A percentile compares a stretch with the other conserved stretches of the same genome.
phyloP scores from a whole-genome alignment of 2,797 vertebrate genomes.

The Pseudopleuronectes americanus region DNA sequence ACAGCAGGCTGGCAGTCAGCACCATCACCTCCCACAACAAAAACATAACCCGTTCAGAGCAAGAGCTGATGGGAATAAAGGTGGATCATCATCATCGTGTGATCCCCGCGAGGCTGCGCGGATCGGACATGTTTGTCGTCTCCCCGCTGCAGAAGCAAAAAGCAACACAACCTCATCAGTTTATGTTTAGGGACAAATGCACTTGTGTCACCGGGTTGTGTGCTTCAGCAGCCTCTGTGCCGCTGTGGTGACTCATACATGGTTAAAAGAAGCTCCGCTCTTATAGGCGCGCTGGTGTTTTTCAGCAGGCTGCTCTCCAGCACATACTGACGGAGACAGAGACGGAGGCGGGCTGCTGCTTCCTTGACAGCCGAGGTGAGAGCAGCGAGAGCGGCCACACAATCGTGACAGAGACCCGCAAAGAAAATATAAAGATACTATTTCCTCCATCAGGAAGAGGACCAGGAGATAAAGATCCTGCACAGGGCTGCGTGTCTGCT shows the following conservation, averaged over 20 bases:
- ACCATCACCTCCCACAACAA: too few species aligned
- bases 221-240: slow-evolving; percentile 16
- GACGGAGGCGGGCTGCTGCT: slow-evolving; percentile 60
- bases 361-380: slow-evolving; percentile 70
- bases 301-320: slow-evolving; percentile 34
- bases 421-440: slow-evolving; percentile 27
- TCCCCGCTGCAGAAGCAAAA: slow-evolving; percentile 1
- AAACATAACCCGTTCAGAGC: slow-evolving; percentile 15
- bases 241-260: slow-evolving; percentile 49
- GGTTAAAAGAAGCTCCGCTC: slow-evolving; percentile 6
- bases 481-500: not conserved
- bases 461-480: not conserved
- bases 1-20: not conserved
- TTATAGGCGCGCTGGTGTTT: slow-evolving; percentile 37
- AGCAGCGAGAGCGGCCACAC: slow-evolving; percentile 60
- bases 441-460: slow-evolving; percentile 11
- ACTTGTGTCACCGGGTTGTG: too few species aligned
- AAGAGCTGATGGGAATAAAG: slow-evolving; percentile 52
- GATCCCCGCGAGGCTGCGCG: slow-evolving; percentile 23
- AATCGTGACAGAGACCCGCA: slow-evolving; percentile 29
- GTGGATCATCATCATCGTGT: slow-evolving; percentile 24
- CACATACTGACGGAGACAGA: slow-evolving; percentile 56
- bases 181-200: slow-evolving; percentile 1
- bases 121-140: slow-evolving; percentile 17
- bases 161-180: not conserved